phyloP scores from a whole-genome alignment of 1,140 invertebrate species.

The Eulimnadia texana region DNA sequence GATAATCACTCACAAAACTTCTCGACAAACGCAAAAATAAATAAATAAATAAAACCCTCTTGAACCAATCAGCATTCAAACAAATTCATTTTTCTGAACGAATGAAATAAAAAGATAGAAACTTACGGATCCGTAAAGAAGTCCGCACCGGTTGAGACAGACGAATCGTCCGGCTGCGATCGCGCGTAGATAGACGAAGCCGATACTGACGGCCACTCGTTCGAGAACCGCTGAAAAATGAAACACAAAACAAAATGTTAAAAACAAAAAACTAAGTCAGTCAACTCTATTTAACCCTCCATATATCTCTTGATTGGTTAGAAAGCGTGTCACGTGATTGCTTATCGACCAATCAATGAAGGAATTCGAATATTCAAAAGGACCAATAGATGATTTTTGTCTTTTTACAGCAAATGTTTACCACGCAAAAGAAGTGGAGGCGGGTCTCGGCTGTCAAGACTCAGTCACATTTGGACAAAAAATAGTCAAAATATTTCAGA shows the following conservation, averaged over 20 bases:
- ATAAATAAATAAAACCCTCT: neutral
- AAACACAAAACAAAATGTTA: slow-evolving; percentile 18
- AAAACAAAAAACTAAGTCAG: neutral
- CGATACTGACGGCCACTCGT: slow-evolving; percentile 46
- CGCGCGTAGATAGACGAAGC: slow-evolving; percentile 65
- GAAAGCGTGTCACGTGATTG: no score
- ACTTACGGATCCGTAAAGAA: slow-evolving; percentile 70
- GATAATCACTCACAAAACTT: neutral
- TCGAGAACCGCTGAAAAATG: slow-evolving; percentile 64
- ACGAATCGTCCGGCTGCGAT: slow-evolving; percentile 65
- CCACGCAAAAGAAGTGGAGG: neutral
- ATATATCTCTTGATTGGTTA: no score
- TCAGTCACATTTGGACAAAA: neutral
- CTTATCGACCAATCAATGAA: no score
- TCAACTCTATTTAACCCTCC: no score
- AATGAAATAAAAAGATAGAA: no score
- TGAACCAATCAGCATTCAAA: no score
- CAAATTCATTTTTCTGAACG: no score
- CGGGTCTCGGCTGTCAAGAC: neutral
- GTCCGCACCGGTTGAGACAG: slow-evolving; percentile 68
- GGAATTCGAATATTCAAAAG: no score
- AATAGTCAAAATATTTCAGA: neutral
- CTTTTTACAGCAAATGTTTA: neutral
- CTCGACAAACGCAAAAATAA: neutral
- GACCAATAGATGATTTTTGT: no score